Evolutionary conservation across 2,888 invertebrate species (phyloP), one percentile per base, ranked within the genome.

Genomic region (Atethmia centrago): DNA sequence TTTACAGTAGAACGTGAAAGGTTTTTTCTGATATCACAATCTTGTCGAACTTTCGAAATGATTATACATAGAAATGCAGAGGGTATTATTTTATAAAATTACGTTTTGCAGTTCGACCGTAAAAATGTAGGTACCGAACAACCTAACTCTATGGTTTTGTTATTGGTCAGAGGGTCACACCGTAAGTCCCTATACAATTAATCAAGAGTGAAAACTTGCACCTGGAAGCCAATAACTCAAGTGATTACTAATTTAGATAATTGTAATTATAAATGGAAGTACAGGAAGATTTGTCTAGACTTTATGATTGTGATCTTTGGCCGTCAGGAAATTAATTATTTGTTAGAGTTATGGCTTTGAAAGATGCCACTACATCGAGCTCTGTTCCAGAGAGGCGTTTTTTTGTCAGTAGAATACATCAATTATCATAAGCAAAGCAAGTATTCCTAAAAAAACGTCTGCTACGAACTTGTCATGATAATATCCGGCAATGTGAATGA

Each of bases 211-310:
- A 78, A 64, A 72, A 68, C 66, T 42, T 53, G n/a, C 14, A n/a
- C 21, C 40, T 16, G 53, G 28, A 51, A 68, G 59, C n/a, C n/a
- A n/a, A 5, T 42, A 45, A 76, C 58, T 61, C 9, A 68, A 64
- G 21, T 61, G 64, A 72, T 72, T 53, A 68, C 68, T 78, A 72
- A 68, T 77, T 77, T 14, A 72, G 78, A 80, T 77, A 62, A 61
- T 72, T 61, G 16, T 79, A 51, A 55, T 68, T 82, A 65, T 72
- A 65, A 61, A 51, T 65, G 19, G 36, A 45, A 62, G 49, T 66
- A 21, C 36, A 62, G 79, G 65, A 72, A 63, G 62, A 70, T 66
- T 49, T 59, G 62, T 72, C 56, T 77, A 80, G 65, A 68, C 28
- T 58, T 31, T 55, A 67, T 31, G 56, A 78, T 72, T 36, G 9